These are phyloP conservation scores for Oplegnathus fasciatus DNA, from an alignment of 2,113 vertebrate species.

Conservation along the genomic window DNA sequence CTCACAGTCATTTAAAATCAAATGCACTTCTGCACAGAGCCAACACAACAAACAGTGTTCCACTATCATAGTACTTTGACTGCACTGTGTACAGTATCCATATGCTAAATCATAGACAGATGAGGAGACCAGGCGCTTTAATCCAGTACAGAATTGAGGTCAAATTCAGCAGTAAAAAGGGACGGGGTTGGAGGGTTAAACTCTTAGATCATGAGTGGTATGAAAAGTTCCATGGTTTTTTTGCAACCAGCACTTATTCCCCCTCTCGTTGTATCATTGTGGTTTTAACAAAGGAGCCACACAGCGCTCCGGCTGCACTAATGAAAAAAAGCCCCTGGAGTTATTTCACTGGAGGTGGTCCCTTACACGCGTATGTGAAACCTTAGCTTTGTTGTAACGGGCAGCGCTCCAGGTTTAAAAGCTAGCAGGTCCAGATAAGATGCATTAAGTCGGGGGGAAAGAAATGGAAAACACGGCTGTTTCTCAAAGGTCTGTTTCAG, in stretches of 20 bases:
- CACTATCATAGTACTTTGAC: too few relatives aligned
- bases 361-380: conserved; percentile 55
- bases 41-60: neutral
- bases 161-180: neutral
- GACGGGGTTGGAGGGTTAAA: conserved; percentile 39
- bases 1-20: too few relatives aligned
- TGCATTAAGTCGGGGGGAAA: neutral
- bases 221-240: conserved; percentile 26
- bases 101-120: neutral
- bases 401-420: conserved; percentile 50
- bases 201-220: conserved; percentile 17
- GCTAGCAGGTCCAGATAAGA: conserved; percentile 33
- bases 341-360: conserved; percentile 41
- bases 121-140: neutral
- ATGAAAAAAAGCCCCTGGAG: conserved; percentile 44
- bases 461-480: conserved; percentile 1
- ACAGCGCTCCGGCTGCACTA: conserved; percentile 40
- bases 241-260: conserved; percentile 35
- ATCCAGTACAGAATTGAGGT: neutral
- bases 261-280: conserved; percentile 50
- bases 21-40: too few relatives aligned
- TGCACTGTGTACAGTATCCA: neutral
- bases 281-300: conserved; percentile 61
- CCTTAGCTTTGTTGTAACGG: conserved; percentile 52
- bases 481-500: conserved; percentile 18